Base-by-base conservation (phyloP, 2,113 vertebrate species). In the Chlorocebus sabaeus region DNA sequence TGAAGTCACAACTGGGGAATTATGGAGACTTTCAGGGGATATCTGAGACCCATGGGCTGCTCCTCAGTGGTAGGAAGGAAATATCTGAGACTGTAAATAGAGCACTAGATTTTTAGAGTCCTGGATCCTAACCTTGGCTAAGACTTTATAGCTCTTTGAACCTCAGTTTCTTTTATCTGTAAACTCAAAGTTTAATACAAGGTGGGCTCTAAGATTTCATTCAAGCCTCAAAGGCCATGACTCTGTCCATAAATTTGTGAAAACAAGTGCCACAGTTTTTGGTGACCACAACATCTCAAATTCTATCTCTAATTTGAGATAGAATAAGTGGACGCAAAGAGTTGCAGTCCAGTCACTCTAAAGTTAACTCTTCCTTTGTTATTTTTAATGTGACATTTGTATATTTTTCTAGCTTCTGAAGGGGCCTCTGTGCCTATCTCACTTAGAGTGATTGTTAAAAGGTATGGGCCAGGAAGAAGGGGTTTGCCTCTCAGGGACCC, bases 381-480 rank as follows among this genome's bases (percentile, higher is more conserved):
- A 43, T 13, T 27, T 93, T 81, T 86, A 35, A 64, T 10, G 25
- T 88, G 92, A 68, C 30, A 18, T 88, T 48, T 45, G 32, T n/a
- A 18, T 38, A 27, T 55, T 45, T 68, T 75, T 90, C 12, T 73
- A 67, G 22, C 30, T 87, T 89, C 40, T 3, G 4, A 43, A 93
- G 86, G 23, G 23, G 10, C 5, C 38, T 79, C 45, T 75, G 14
- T 38, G 3, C 17, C 89, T 75, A 25, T 81, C 40, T 73, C 3
- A 35, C 59, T 82, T 52, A 25, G 0, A 3, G 6, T 14, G 48
- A 50, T 5, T 57, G 5, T 35, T 52, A 4, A 76, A 78, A 45
- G 3, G 5, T 10, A 4, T 0, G 0, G 25, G 16, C 0, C 5
- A 13, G 20, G 88, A 79, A 4, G 0, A 1, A 18, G 20, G n/a